phyloP scores from a whole-genome alignment of 64 coral and sea anemone species.

The Exaiptasia diaphana region DNA sequence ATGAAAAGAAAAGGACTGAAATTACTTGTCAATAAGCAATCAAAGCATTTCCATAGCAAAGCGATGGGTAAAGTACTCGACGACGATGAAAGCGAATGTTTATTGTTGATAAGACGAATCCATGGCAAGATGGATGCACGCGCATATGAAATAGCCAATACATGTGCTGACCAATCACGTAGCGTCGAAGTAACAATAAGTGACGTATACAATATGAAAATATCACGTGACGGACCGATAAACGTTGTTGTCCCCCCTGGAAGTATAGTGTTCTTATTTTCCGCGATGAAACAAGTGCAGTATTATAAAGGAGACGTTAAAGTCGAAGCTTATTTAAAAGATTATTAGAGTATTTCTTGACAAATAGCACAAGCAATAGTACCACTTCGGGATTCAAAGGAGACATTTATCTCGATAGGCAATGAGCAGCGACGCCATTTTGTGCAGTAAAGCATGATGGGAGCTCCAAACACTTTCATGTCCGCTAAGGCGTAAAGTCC shows the following conservation, averaged over 20 bases:
- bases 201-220: neutral
- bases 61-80: neutral
- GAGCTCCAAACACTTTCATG: too few relatives aligned
- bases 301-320: neutral
- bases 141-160: slow-evolving; percentile 9
- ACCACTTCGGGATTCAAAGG: too few relatives aligned
- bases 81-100: neutral
- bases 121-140: neutral
- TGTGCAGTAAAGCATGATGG: too few relatives aligned
- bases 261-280: neutral
- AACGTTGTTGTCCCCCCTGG: neutral
- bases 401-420: too few relatives aligned
- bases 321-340: too few relatives aligned
- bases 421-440: too few relatives aligned
- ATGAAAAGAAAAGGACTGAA: neutral
- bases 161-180: neutral
- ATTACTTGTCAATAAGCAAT: neutral
- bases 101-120: neutral
- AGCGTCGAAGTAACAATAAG: neutral
- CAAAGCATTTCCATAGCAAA: neutral
- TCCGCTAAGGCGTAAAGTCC: too few relatives aligned
- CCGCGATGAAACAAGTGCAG: neutral
- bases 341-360: too few relatives aligned
- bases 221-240: neutral
- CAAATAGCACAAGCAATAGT: too few relatives aligned